Base-by-base conservation (phyloP, 2,888 invertebrate genomes). In the Ecdyonurus torrentis region DNA sequence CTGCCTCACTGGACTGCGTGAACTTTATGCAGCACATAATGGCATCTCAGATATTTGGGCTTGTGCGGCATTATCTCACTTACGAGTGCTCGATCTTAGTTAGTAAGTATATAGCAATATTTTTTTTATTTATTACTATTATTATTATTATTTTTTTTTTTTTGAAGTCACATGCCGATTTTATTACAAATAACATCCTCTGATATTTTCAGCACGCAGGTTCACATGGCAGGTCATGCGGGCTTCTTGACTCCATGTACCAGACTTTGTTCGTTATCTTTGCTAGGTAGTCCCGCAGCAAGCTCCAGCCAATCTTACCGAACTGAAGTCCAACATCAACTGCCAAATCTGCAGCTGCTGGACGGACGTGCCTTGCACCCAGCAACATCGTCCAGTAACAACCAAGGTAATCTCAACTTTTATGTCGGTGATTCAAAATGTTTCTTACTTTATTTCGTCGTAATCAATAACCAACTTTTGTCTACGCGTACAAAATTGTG, bases 21-120 rank as follows among this genome's bases (percentile, higher is more conserved):
- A 83, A 63, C 74, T 87, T 15, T 76, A 82, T 67, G 86, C 85
- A 0, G 77, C 81, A 58, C 79, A 81, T 59, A 87, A 87, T 71
- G 76, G 76, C 62, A 77, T 87, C 10, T 78, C 77, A 62, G 82
- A 85, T 64, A 73, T 85, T 58, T 81, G 82, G 55, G 81, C 84
- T 0, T 75, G 85, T 64, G 78, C 82, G 0, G 82, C 81, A 22
- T 72, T 87, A 23, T 66, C 72, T 0, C 67, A 75, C 50, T 70
- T 82, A 3, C 73, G 73, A 65, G 71, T 74, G 18, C 68, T 82
- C 1, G 79, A 79, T 70, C 69, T 77, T 2, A 67, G 69, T 67
- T 72, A 72, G 78, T 77, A 68, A 69, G 64, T 63, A 5, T 37
- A 15, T 15, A 37, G n/a, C n/a, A n/a, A n/a, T n/a, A n/a, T n/a